Evolutionary conservation across 2,797 vertebrate genomes (phyloP).

Genomic region (Thamnophis elegans): DNA sequence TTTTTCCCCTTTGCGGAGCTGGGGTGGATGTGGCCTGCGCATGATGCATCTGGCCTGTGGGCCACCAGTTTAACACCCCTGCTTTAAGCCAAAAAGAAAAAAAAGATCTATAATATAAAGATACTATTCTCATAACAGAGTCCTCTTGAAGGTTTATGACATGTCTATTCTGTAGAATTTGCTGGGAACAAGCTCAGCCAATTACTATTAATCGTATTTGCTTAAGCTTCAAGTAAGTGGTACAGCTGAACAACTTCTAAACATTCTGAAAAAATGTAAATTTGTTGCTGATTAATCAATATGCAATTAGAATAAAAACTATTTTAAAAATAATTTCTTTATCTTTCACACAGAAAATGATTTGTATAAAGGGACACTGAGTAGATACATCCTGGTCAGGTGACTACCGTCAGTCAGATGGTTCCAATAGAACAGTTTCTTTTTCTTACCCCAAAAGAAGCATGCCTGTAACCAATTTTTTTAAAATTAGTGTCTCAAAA

Average conservation of each 20-base stretch:
- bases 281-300: neutral
- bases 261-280: neutral
- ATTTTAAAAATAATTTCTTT: neutral
- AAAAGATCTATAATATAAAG: neutral
- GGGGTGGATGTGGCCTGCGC: too few species aligned
- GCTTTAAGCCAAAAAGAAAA: neutral
- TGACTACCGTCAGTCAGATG: neutral
- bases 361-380: neutral
- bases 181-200: neutral
- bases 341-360: neutral
- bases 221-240: neutral
- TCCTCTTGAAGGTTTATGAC: neutral
- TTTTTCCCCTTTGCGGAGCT: too few species aligned
- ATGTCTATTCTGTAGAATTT: neutral
- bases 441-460: neutral
- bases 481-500: neutral
- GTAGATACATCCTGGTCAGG: neutral
- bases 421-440: neutral
- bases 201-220: neutral
- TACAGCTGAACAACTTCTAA: neutral
- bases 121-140: neutral
- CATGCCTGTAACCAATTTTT: neutral
- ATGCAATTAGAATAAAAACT: neutral
- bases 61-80: too few species aligned
- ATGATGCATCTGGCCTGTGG: too few species aligned